These are phyloP conservation scores for Hirtodrosophila histrioides DNA, from an alignment of 2,888 invertebrate species.

Conservation along the genomic window DNA sequence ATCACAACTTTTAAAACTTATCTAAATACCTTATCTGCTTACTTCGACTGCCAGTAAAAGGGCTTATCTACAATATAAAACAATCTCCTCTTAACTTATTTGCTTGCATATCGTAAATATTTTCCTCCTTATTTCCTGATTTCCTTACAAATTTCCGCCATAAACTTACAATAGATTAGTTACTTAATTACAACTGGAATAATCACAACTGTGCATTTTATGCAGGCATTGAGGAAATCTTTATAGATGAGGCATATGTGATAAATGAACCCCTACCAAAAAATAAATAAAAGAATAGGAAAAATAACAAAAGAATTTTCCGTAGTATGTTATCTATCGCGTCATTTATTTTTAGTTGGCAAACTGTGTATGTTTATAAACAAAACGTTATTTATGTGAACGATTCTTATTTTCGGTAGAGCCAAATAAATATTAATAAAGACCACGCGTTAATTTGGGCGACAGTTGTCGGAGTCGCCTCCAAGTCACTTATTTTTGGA, in stretches of 20 bases:
- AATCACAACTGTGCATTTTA: too few relatives aligned
- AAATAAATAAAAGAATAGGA: slow-evolving; percentile 7
- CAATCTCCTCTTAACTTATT: too few relatives aligned
- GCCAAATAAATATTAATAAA: slow-evolving; percentile 70
- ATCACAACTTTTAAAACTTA: too few relatives aligned
- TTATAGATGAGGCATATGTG: too few relatives aligned
- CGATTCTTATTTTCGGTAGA: slow-evolving; percentile 55
- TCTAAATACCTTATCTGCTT: too few relatives aligned
- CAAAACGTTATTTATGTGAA: slow-evolving; percentile 63
- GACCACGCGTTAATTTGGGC: slow-evolving; percentile 47
- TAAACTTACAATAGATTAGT: too few relatives aligned
- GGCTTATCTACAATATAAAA: too few relatives aligned
- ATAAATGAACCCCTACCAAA: background rate
- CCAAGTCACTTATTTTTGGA: slow-evolving; percentile 43
- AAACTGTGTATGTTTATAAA: slow-evolving; percentile 60
- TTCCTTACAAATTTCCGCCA: too few relatives aligned
- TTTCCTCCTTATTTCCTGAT: too few relatives aligned
- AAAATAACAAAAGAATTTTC: slow-evolving; percentile 5
- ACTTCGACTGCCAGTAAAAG: too few relatives aligned
- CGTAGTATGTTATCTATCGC: slow-evolving; percentile 29
- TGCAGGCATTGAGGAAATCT: background rate
- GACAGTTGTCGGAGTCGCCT: slow-evolving; percentile 41
- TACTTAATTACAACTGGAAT: too few relatives aligned
- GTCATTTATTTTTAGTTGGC: slow-evolving; percentile 56
- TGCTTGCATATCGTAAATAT: too few relatives aligned